These are phyloP conservation scores for Dynastes grantii DNA, from an alignment of 2,888 invertebrate genomes.

Conservation along the genomic window DNA sequence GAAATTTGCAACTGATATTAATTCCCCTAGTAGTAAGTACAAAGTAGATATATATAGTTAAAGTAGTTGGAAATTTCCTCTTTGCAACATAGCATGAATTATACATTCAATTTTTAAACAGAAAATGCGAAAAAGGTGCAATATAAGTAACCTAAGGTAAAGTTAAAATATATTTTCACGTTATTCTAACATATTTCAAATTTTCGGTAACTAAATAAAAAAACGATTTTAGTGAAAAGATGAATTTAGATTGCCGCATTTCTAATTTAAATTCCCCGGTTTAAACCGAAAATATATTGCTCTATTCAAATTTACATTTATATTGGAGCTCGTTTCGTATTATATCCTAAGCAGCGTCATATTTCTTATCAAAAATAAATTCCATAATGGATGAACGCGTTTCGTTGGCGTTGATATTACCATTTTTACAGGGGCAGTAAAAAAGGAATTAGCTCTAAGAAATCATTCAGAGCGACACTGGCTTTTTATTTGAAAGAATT, in stretches of 20 bases:
- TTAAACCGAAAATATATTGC: background rate
- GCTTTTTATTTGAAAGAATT: too few relatives aligned
- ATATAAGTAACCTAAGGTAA: too few relatives aligned
- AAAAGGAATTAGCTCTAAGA: slow-evolving; percentile 1
- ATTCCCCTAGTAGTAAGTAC: too few relatives aligned
- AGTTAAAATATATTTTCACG: too few relatives aligned
- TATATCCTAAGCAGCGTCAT: background rate
- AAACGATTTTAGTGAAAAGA: background rate
- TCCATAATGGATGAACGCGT: background rate
- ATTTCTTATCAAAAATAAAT: slow-evolving; percentile 4
- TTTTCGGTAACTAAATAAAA: background rate
- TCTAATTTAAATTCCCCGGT: slow-evolving; percentile 21
- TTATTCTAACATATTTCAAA: too few relatives aligned
- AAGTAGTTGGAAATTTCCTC: too few relatives aligned
- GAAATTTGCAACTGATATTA: too few relatives aligned
- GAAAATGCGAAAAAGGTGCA: too few relatives aligned
- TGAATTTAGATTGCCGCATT: background rate
- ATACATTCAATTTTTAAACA: too few relatives aligned
- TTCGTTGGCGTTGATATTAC: background rate
- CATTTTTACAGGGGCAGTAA: background rate
- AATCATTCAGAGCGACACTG: background rate
- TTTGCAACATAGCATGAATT: too few relatives aligned
- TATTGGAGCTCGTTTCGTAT: slow-evolving; percentile 3
- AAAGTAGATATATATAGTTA: too few relatives aligned
- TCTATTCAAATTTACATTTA: slow-evolving; percentile 21